Evolutionary conservation across 1,140 invertebrate species (phyloP).

Genomic region (Leptopilina boulardi): DNA sequence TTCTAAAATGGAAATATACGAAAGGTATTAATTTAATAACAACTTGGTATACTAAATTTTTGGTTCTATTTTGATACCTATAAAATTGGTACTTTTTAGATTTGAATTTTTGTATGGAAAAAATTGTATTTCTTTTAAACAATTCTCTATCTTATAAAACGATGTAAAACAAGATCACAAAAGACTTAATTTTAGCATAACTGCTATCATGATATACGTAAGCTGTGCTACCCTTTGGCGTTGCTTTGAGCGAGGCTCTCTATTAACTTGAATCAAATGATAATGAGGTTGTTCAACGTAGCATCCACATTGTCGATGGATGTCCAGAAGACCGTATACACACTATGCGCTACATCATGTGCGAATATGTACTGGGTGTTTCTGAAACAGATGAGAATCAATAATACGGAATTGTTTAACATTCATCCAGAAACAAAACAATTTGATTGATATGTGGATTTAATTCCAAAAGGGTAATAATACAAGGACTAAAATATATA

Average conservation of each 20-base stretch:
- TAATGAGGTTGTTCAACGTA: conserved; percentile 66
- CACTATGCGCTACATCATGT: conserved; percentile 33
- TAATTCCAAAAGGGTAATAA: no score
- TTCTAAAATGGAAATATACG: no score
- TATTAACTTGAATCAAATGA: conserved; percentile 71
- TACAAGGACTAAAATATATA: no score
- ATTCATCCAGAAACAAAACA: no score
- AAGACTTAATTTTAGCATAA: conserved; percentile 26
- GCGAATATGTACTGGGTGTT: conserved; percentile 14
- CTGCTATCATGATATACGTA: conserved; percentile 2
- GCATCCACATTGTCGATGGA: conserved; percentile 20
- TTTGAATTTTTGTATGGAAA: no score
- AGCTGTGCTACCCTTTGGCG: conserved; percentile 17
- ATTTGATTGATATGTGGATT: no score
- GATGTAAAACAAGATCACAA: neutral
- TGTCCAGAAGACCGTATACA: conserved; percentile 30
- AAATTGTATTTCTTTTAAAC: neutral
- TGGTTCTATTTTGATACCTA: no score
- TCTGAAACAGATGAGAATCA: neutral
- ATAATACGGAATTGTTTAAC: neutral
- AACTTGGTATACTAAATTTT: no score
- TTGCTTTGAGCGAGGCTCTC: conserved; percentile 47
- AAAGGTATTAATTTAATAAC: no score
- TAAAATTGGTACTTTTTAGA: no score
- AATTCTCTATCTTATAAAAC: neutral